Conservation (phyloP, 1,140 invertebrate species). For the Ctenoplectra terminalis region DNA sequence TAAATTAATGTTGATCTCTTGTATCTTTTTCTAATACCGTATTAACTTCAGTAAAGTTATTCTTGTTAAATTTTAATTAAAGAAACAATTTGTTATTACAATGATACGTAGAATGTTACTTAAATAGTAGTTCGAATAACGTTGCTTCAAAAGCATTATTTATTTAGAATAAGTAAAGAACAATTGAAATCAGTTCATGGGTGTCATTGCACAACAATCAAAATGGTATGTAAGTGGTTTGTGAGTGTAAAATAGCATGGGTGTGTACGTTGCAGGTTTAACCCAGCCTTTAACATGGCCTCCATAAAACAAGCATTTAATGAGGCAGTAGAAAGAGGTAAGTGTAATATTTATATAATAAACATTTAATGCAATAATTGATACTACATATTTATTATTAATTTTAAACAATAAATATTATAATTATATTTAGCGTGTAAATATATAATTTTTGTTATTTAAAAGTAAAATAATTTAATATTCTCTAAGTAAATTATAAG, state of each 20-base stretch:
- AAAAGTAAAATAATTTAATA: too few relatives aligned
- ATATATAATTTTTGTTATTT: too few relatives aligned
- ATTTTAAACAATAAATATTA: background rate
- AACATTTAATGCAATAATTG: constrained; percentile 6
- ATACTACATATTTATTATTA: background rate
- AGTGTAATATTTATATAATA: constrained; percentile 59
- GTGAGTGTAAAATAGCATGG: constrained; percentile 69
- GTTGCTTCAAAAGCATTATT: background rate
- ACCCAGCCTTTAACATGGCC: constrained; percentile 94
- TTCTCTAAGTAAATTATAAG: too few relatives aligned
- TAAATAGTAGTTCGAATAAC: background rate
- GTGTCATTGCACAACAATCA: constrained; percentile 71
- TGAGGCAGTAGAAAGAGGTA: constrained; percentile 95
- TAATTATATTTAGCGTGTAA: too few relatives aligned
- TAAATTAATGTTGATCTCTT: background rate
- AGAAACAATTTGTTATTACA: constrained; percentile 9
- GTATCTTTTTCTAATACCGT: background rate
- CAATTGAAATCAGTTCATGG: constrained; percentile 44
- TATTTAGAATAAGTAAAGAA: constrained; percentile 11
- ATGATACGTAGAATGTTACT: background rate
- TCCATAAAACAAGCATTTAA: constrained; percentile 96
- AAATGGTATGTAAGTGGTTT: constrained; percentile 49
- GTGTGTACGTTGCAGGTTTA: constrained; percentile 87
- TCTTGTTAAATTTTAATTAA: background rate
- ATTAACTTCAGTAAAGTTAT: background rate